Percentiles rank a stretch among this genome's conserved stretches.
Conservation (phyloP, 2,113 vertebrate species). For the Neodon shergylaensis region DNA sequence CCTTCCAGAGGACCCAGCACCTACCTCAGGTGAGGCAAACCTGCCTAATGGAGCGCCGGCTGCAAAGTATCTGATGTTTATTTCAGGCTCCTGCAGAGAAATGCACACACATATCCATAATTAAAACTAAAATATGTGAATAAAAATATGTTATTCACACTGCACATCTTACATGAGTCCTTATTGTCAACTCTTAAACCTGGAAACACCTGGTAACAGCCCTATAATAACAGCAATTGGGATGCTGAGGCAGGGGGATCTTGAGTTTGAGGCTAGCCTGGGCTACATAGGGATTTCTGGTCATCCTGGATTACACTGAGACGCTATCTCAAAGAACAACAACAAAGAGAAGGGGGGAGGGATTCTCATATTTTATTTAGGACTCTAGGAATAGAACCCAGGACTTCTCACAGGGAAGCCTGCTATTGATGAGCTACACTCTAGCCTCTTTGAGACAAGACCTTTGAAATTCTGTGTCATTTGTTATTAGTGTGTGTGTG, state of each 20-base stretch:
- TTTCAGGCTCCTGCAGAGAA: neutral
- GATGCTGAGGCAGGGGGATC: neutral
- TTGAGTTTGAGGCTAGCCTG: neutral
- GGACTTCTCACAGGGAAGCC: neutral
- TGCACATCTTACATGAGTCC: neutral
- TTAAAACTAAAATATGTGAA: neutral
- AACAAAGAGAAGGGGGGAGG: neutral
- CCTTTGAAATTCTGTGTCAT: neutral
- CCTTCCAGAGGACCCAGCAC: neutral
- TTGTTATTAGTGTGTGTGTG: neutral
- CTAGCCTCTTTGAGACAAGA: neutral
- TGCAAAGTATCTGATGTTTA: rapidly evolving
- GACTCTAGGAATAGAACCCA: neutral
- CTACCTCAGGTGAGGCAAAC: neutral
- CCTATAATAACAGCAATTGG: neutral
- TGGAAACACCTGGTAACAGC: neutral
- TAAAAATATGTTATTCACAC: neutral
- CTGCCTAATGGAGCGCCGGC: neutral
- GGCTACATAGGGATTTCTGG: neutral
- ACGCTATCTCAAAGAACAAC: neutral
- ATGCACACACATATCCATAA: neutral
- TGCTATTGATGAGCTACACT: neutral
- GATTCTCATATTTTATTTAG: neutral
- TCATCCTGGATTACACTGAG: neutral
- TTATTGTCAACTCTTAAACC: neutral